These are phyloP conservation scores for Tenrec ecaudatus DNA, from an alignment of 2,113 vertebrate genomes.

Conservation along the genomic window DNA sequence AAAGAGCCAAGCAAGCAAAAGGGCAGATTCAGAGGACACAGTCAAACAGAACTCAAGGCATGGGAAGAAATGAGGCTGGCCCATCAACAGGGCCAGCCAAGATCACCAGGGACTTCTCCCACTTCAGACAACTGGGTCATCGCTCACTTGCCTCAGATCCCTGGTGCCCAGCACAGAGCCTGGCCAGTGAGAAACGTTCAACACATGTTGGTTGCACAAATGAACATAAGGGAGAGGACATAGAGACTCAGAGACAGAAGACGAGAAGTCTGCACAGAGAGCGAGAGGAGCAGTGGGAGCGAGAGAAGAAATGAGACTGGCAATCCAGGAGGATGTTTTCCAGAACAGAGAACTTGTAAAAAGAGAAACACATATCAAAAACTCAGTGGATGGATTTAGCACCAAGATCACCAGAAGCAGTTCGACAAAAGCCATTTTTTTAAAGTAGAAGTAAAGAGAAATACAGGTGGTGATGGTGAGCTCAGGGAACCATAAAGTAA, in stretches of 20 bases:
- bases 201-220: not conserved
- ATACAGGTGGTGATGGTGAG: not conserved
- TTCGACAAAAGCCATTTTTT: too few species aligned
- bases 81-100: rapidly evolving
- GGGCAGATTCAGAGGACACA: not conserved
- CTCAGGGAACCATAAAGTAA: not conserved
- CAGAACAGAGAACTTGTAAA: not conserved
- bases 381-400: too few species aligned
- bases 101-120: not conserved
- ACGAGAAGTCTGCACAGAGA: not conserved
- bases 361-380: not conserved
- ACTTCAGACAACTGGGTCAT: not conserved
- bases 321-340: not conserved
- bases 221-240: not conserved
- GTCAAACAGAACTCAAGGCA: too few species aligned
- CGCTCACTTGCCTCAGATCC: not conserved
- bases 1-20: not conserved
- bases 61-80: not conserved
- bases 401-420: too few species aligned
- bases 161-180: not conserved
- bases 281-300: not conserved
- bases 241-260: not conserved
- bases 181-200: not conserved
- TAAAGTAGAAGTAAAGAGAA: not conserved
- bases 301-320: not conserved